These are phyloP conservation scores for Seriola dumerili DNA, from an alignment of 2,113 vertebrate genomes.

Conservation along the genomic window DNA sequence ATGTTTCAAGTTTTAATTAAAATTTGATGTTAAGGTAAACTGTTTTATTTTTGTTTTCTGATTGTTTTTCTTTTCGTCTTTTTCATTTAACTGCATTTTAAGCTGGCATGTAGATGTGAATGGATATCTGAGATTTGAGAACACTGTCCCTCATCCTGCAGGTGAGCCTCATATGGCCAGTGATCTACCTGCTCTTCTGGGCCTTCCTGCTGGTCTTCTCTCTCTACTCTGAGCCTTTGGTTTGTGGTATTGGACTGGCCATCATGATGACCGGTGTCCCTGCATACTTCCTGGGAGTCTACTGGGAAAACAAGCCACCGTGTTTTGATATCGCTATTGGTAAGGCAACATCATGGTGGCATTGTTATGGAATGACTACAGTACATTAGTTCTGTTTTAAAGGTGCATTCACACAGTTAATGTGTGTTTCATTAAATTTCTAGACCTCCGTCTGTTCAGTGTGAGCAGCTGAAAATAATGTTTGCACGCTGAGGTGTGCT, in stretches of 20 bases:
- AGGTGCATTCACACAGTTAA: background rate
- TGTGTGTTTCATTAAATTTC: background rate
- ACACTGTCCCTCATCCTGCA: conserved; percentile 55
- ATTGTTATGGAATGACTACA: background rate
- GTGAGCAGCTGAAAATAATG: background rate
- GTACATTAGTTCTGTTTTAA: background rate
- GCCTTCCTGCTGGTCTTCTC: conserved; percentile 88
- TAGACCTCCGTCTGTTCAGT: background rate
- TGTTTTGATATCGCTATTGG: conserved; percentile 80
- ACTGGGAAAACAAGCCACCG: conserved; percentile 87
- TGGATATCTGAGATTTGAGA: background rate
- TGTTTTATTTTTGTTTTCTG: background rate
- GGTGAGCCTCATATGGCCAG: conserved; percentile 86
- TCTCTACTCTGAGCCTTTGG: conserved; percentile 86
- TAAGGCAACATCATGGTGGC: conserved; percentile 65
- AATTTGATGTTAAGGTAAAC: background rate
- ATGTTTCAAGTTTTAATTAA: too few relatives aligned
- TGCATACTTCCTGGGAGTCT: conserved; percentile 87
- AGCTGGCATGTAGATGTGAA: background rate
- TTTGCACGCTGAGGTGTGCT: background rate
- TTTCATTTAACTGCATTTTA: background rate
- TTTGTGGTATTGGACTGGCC: conserved; percentile 86
- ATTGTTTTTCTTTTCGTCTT: too few relatives aligned
- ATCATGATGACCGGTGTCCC: conserved; percentile 89
- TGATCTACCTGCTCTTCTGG: conserved; percentile 91